These are phyloP conservation scores for Cryptus armator DNA, from an alignment of 2,888 invertebrate genomes.

Conservation along the genomic window DNA sequence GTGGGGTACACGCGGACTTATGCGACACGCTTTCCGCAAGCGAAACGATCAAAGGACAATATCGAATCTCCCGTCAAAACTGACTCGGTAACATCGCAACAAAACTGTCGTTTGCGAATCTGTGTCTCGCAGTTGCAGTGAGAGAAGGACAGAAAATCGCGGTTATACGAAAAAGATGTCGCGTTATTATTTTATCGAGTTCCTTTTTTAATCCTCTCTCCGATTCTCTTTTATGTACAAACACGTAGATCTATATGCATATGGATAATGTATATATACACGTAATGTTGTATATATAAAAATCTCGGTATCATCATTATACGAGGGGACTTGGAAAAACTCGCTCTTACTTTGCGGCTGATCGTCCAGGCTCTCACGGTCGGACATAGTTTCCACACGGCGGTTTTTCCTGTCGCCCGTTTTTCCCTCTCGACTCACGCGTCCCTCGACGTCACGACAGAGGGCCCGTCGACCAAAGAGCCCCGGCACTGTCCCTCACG, in stretches of 20 bases:
- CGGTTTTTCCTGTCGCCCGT: slow-evolving; percentile 51
- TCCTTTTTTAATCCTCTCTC: background rate
- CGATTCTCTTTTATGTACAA: background rate
- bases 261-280: background rate
- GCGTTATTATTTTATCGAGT: slow-evolving; percentile 2
- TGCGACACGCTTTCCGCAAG: too few relatives aligned
- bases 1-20: background rate
- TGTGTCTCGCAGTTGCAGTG: background rate
- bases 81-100: background rate
- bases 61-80: slow-evolving; percentile 1
- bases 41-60: background rate
- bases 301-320: background rate
- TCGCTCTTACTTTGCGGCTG: slow-evolving; percentile 83
- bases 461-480: slow-evolving; percentile 71
- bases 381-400: slow-evolving; percentile 82
- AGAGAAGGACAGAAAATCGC: background rate
- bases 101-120: background rate
- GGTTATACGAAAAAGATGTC: slow-evolving; percentile 33
- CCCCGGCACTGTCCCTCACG: slow-evolving; percentile 69
- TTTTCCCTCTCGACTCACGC: slow-evolving; percentile 69
- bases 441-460: slow-evolving; percentile 74
- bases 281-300: background rate
- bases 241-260: background rate
- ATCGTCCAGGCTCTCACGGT: slow-evolving; percentile 84
- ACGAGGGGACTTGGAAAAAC: background rate